phyloP scores from a whole-genome alignment of 2,888 invertebrate genomes.

The Flexamia atlantica region DNA sequence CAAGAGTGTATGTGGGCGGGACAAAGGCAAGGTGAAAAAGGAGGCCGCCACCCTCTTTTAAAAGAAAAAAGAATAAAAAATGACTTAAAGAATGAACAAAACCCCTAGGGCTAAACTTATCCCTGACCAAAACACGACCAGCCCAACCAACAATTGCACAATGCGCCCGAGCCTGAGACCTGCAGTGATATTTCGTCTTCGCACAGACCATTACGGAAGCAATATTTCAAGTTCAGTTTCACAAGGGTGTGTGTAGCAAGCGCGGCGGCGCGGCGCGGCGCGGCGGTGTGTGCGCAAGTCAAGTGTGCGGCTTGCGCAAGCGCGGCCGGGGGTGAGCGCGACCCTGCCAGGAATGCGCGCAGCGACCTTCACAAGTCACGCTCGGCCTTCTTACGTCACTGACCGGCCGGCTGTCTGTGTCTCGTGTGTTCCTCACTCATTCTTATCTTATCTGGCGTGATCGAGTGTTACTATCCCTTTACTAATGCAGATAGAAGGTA shows the following conservation, averaged over 20 bases:
- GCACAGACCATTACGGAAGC: constrained; percentile 33
- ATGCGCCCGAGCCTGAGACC: constrained; percentile 1
- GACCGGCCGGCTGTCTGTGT: not conserved
- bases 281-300: not conserved
- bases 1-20: too few species aligned
- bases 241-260: constrained; percentile 28
- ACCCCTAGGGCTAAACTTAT: not conserved
- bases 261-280: not conserved
- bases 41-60: too few species aligned
- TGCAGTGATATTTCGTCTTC: not conserved
- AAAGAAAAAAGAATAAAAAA: too few species aligned
- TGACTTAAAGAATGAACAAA: too few species aligned
- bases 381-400: constrained; percentile 42
- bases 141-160: not conserved
- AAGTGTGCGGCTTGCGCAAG: not conserved
- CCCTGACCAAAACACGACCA: not conserved
- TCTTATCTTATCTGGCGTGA: constrained; percentile 33
- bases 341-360: constrained; percentile 55
- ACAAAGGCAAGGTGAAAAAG: too few species aligned
- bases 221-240: constrained; percentile 34
- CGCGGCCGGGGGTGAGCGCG: constrained; percentile 25
- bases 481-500: not conserved
- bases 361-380: constrained; percentile 37
- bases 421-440: constrained; percentile 28
- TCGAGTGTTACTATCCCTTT: constrained; percentile 36